These are phyloP conservation scores for Siphamia tubifer DNA, from an alignment of 2,113 vertebrate genomes.

Conservation along the genomic window DNA sequence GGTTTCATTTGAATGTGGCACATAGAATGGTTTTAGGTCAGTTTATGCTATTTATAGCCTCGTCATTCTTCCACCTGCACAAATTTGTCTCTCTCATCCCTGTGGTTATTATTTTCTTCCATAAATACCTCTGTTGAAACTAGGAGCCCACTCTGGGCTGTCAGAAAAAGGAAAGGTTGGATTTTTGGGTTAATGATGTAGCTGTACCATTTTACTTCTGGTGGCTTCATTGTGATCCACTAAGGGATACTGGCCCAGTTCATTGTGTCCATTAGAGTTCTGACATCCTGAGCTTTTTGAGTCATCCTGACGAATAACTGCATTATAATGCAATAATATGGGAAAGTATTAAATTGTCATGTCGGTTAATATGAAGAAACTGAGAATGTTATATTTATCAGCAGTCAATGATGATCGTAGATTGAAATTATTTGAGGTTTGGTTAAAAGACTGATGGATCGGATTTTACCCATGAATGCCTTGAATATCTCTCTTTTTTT, in stretches of 20 bases:
- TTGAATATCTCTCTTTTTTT: not conserved
- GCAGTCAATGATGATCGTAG: too few species aligned
- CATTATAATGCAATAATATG: too few species aligned
- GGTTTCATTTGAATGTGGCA: slow-evolving; percentile 29
- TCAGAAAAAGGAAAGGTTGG: slow-evolving; percentile 50
- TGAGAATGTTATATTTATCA: too few species aligned
- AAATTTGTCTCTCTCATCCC: not conserved
- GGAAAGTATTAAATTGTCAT: too few species aligned
- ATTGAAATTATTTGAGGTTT: too few species aligned
- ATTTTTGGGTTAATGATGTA: slow-evolving; percentile 73
- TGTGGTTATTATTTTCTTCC: slow-evolving; percentile 64
- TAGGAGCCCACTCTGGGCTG: slow-evolving; percentile 23
- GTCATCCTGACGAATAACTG: too few species aligned
- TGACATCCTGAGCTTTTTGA: not conserved
- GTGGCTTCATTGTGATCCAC: slow-evolving; percentile 18
- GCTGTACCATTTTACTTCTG: not conserved
- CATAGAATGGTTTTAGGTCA: slow-evolving; percentile 56
- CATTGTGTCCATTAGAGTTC: not conserved
- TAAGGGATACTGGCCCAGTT: slow-evolving; percentile 58
- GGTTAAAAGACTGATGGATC: not conserved
- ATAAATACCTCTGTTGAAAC: slow-evolving; percentile 61
- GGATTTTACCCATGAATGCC: not conserved
- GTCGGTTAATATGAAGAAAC: too few species aligned
- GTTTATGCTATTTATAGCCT: slow-evolving; percentile 59
- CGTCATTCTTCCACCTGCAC: slow-evolving; percentile 37